Evolutionary conservation across 2,797 vertebrate species (phyloP).

Genomic region (Enteromius paludinosus): DNA sequence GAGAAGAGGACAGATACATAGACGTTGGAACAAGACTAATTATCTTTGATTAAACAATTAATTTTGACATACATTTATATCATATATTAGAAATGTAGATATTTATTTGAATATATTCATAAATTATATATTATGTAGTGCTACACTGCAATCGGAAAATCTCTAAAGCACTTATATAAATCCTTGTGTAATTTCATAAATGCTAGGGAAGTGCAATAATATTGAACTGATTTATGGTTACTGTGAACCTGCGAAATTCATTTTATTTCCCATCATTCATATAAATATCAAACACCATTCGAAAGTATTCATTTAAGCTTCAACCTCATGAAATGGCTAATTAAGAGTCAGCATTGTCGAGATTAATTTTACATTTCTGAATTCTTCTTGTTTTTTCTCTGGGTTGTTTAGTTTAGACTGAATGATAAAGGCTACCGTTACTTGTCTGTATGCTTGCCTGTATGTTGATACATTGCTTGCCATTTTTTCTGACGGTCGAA

Average conservation of each 20-base stretch:
- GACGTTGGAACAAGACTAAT: not conserved
- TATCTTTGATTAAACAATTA: too few species aligned
- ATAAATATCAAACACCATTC: not conserved
- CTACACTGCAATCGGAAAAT: not conserved
- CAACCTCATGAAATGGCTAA: not conserved
- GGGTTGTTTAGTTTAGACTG: not conserved
- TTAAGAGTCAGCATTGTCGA: too few species aligned
- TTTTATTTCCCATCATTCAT: not conserved
- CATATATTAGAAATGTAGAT: too few species aligned
- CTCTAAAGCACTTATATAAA: not conserved
- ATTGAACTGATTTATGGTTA: not conserved
- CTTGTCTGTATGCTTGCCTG: not conserved
- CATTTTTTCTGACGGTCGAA: not conserved
- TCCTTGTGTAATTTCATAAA: not conserved
- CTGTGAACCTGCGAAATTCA: not conserved
- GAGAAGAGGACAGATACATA: constrained; percentile 37
- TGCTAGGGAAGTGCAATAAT: not conserved
- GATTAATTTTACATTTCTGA: not conserved
- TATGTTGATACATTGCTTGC: not conserved
- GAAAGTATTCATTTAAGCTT: not conserved
- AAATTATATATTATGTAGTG: too few species aligned
- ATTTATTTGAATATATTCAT: too few species aligned
- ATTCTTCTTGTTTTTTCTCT: not conserved
- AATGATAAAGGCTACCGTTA: not conserved
- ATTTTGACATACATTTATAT: too few species aligned